Evolutionary conservation across 2,797 vertebrate genomes (phyloP), one percentile per base, ranked within the genome.

Genomic region (Crenichthys baileyi): DNA sequence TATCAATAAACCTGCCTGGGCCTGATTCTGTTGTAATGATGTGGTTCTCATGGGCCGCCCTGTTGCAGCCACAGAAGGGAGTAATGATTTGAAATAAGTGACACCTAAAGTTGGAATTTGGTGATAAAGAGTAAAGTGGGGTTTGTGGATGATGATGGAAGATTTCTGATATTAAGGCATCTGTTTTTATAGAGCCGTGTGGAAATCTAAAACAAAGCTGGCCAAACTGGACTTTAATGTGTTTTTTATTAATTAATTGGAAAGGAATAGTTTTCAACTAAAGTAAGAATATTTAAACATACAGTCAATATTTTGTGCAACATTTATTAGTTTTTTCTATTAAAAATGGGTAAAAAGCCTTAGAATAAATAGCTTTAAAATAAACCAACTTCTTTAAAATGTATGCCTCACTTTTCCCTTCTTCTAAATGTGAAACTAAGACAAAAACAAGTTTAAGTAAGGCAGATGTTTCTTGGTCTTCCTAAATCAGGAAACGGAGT

Each of bases 41-140:
- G 76, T 72, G 71, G 73, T 82, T 88, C 70, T 51, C 46, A 65
- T 67, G 79, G 81, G 73, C 50, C 26, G 79, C 78, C 68, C 84
- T 90, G 80, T 94, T 91, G 87, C 58, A 76, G 88, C 81, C 65
- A 82, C 80, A 85, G 85, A 78, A 83, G 79, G 83, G 80, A 91
- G 87, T 87, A 91, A 89, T 89, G 87, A 90, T 90, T 91, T 90
- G 80, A 85, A 87, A 87, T 90, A 83, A 86, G 80, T 81, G 83
- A 89, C 87, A 87, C 88, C 82, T 91, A 88, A 89, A 92, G 85
- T 92, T 92, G 91, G 83, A 86, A 87, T 90, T 85, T 84, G 72
- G 82, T 89, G 92, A 93, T 94, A 93, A 93, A 93, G 89, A 85
- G 81, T 73, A 76, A 74, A 72, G 24, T 68, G 24, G 82, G 56